Base-by-base conservation (phyloP, 2,888 invertebrate genomes). In the Agonopterix alstromeriana region DNA sequence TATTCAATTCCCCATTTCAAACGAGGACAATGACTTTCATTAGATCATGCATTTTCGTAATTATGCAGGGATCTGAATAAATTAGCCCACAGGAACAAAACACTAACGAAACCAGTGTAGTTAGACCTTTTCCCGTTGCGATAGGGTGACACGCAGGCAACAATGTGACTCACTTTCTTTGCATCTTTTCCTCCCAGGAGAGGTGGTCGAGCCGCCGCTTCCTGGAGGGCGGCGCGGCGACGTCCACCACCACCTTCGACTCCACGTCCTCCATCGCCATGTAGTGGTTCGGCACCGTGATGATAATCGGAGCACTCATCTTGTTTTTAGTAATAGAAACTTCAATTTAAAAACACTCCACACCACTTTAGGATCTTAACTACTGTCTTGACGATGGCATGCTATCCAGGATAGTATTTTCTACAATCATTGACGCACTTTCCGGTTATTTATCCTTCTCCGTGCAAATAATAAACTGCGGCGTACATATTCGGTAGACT, bases 171-270 rank as follows among this genome's bases (percentile, higher is more conserved):
- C 83, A 96, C 96, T 96, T 96, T 73, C 96, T 90, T 78, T 95
- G 94, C 65, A 96, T 89, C 74, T 96, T 97, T 75, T 96, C 95
- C 69, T 96, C 96, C 93, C 94, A 94, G 51, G 94, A 90, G 42
- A 96, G 81, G 74, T 97, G 96, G 74, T 96, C 96, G 64, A 96
- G 84, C 48, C 95, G 90, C 49, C 96, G 90, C 73, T 96, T 96
- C 65, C 88, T 72, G 52, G 88, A 83, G 43, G 82, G 74, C 47
- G 75, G 59, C 48, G 76, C 69, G 36, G 81, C 62, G 53, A 75
- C 67, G 57, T 81, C 82, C 55, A 81, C 65, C 45, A 75, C 61
- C 51, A 77, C 76, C 56, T 78, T 67, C 41, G 78, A 66, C 44
- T 84, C 79, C 64, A 65, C 63, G 51, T 80, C 73, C 36, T 82